These are phyloP conservation scores for Drosophila yooni DNA, from an alignment of 2,888 invertebrate species.

Conservation along the genomic window DNA sequence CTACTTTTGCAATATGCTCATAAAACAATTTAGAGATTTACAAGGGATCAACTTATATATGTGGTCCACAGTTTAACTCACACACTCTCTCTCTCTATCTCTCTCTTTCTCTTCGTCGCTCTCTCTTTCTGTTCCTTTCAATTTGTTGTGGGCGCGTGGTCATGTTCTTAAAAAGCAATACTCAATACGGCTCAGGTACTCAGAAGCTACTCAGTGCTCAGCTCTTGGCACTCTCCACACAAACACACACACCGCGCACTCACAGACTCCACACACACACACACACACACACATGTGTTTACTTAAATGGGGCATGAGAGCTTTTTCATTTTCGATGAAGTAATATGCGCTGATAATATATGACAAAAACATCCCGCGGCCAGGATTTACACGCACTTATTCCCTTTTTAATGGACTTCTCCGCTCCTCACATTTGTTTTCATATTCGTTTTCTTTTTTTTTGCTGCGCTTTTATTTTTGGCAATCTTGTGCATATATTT, in stretches of 20 bases:
- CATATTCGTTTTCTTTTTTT: conserved; percentile 19
- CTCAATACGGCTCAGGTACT: conserved; percentile 43
- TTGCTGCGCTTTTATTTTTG: conserved; percentile 8
- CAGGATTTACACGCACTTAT: conserved; percentile 80
- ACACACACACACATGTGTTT: conserved; percentile 57
- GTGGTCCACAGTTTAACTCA: conserved; percentile 35
- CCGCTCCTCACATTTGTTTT: conserved; percentile 15
- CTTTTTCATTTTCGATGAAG: conserved; percentile 72
- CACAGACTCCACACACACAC: conserved; percentile 20
- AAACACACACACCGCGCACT: background rate
- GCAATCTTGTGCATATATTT: conserved; percentile 23
- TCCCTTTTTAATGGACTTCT: conserved; percentile 77
- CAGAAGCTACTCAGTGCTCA: conserved; percentile 27
- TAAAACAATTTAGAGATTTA: conserved; percentile 80
- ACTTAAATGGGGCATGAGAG: conserved; percentile 47
- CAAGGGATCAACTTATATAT: conserved; percentile 69
- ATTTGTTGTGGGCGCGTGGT: conserved; percentile 45
- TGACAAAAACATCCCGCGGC: conserved; percentile 69
- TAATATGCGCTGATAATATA: conserved; percentile 78
- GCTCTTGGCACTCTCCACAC: conserved; percentile 27
- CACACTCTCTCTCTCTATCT: background rate
- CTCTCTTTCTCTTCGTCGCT: background rate
- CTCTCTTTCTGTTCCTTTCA: background rate
- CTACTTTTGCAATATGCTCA: conserved; percentile 73
- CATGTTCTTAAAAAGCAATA: conserved; percentile 45